phyloP scores from a whole-genome alignment of 2,888 invertebrate genomes.

The Nemurella pictetii region DNA sequence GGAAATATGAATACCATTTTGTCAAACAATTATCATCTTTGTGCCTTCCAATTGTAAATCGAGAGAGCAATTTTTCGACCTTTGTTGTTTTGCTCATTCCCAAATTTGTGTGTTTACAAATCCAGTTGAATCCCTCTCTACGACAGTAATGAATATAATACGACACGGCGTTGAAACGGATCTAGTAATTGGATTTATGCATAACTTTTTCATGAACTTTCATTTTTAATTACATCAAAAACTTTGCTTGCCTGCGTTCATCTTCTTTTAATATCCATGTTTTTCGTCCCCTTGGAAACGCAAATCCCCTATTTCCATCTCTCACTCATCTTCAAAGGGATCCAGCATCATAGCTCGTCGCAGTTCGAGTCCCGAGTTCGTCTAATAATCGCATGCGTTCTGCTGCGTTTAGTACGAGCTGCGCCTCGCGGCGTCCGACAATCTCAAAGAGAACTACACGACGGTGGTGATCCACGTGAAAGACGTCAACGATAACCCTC shows the following conservation, averaged over 20 bases:
- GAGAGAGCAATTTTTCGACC: not conserved
- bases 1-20: not conserved
- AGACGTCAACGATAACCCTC: constrained; percentile 98
- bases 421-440: constrained; percentile 92
- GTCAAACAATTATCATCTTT: not conserved
- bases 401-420: constrained; percentile 76
- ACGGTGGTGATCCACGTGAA: constrained; percentile 96
- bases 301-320: not conserved
- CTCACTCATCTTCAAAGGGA: not conserved
- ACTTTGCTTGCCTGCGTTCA: not conserved
- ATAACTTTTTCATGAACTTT: not conserved
- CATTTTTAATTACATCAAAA: not conserved
- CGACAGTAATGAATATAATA: not conserved
- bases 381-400: not conserved
- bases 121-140: not conserved
- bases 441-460: constrained; percentile 95
- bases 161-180: not conserved
- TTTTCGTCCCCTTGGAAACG: not conserved
- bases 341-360: not conserved
- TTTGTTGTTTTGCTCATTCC: not conserved
- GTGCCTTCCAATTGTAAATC: not conserved
- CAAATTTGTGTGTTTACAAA: not conserved
- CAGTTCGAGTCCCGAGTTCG: not conserved
- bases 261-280: not conserved
- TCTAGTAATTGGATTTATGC: not conserved